A percentile compares a stretch with the other conserved stretches of the same genome.
Evolutionary conservation across 2,113 vertebrate species (phyloP).

Genomic region (Macquaria australasica): DNA sequence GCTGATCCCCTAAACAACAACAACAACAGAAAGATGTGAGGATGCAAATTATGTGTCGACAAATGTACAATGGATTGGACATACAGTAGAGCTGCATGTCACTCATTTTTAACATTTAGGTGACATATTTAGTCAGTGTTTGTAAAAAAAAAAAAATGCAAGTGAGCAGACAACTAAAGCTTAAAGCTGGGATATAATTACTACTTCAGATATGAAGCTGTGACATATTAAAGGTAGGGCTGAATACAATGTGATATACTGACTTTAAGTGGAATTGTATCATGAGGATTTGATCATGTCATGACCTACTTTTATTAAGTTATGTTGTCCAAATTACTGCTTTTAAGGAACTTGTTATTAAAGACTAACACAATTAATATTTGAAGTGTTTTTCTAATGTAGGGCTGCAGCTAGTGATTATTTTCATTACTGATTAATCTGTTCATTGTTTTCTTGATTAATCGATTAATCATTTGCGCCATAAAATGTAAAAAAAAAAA

Average conservation of each 20-base stretch:
- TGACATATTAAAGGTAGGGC: background rate
- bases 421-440: background rate
- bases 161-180: background rate
- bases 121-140: background rate
- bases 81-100: background rate
- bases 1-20: conserved; percentile 58
- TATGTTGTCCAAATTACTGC: background rate
- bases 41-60: conserved; percentile 27
- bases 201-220: background rate
- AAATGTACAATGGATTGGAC: background rate
- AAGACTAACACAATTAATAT: background rate
- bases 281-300: background rate
- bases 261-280: background rate
- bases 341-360: background rate
- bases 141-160: background rate
- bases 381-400: background rate
- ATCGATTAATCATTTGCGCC: background rate
- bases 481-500: background rate
- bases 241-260: background rate
- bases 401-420: background rate
- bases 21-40: conserved; percentile 24
- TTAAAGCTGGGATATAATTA: background rate
- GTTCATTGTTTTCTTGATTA: background rate
- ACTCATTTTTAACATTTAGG: background rate
- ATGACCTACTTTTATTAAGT: background rate